phyloP scores from a whole-genome alignment of 2,113 vertebrate species.

The Eleginops maclovinus region DNA sequence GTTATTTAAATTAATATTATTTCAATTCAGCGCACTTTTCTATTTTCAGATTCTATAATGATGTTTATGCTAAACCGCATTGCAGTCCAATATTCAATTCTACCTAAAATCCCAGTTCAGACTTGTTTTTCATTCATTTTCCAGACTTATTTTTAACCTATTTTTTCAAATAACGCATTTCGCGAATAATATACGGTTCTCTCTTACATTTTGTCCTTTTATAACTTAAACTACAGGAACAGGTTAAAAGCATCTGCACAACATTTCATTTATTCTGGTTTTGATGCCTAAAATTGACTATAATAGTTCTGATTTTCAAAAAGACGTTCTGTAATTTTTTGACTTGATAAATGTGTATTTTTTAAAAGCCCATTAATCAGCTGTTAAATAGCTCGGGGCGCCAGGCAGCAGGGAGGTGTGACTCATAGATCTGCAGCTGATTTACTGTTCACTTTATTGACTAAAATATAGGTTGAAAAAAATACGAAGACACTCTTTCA shows the following conservation, averaged over 20 bases:
- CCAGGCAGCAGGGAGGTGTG: neutral
- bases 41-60: neutral
- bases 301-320: neutral
- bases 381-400: neutral
- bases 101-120: neutral
- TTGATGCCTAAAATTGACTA: neutral
- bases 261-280: neutral
- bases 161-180: neutral
- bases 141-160: neutral
- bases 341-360: neutral
- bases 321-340: neutral
- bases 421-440: neutral
- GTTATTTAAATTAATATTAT: neutral
- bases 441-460: neutral
- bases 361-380: neutral
- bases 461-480: neutral
- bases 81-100: neutral
- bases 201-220: neutral
- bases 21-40: neutral
- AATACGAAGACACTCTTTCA: neutral
- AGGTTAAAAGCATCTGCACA: neutral
- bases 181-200: too few species aligned
- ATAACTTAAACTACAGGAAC: neutral
- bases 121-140: neutral
- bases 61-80: neutral